These are phyloP conservation scores for Eriocheir sinensis DNA, from an alignment of 1,140 invertebrate genomes.

Conservation along the genomic window DNA sequence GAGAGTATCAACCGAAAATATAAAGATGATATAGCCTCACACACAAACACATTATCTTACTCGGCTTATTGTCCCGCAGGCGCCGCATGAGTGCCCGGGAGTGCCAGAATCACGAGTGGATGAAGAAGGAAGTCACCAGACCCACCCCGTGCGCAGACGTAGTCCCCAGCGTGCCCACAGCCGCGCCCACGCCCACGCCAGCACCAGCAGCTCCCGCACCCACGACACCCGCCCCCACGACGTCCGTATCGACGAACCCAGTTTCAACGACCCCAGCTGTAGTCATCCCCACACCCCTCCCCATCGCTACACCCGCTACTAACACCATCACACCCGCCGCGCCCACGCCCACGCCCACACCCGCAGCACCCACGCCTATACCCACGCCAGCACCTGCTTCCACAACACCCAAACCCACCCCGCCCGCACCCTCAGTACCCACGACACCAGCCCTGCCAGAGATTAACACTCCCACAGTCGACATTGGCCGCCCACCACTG, in stretches of 20 bases:
- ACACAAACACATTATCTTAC: no score
- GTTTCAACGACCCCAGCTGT: conserved; percentile 16
- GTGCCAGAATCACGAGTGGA: conserved; percentile 86
- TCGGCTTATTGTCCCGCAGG: conserved; percentile 82
- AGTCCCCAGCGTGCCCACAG: background rate
- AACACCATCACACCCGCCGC: background rate
- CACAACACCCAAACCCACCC: background rate
- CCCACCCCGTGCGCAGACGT: conserved; percentile 26
- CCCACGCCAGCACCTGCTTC: background rate
- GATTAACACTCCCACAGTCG: conserved; percentile 50
- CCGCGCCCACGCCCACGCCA: background rate
- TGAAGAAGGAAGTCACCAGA: conserved; percentile 80
- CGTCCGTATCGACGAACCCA: background rate
- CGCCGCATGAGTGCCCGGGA: conserved; percentile 86
- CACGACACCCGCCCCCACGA: background rate
- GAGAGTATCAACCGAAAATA: no score
- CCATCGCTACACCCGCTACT: conserved; percentile 23
- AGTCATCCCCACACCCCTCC: background rate
- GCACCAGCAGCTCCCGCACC: background rate
- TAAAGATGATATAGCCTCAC: no score
- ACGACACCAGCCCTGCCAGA: conserved; percentile 35
- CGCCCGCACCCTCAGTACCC: background rate
- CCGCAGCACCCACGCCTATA: background rate
- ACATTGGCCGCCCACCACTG: conserved; percentile 66
- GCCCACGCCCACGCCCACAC: background rate